A percentile compares a stretch with the other conserved stretches of the same genome.
phyloP scores from a whole-genome alignment of 2,888 invertebrate genomes.

The Aquatica leii region DNA sequence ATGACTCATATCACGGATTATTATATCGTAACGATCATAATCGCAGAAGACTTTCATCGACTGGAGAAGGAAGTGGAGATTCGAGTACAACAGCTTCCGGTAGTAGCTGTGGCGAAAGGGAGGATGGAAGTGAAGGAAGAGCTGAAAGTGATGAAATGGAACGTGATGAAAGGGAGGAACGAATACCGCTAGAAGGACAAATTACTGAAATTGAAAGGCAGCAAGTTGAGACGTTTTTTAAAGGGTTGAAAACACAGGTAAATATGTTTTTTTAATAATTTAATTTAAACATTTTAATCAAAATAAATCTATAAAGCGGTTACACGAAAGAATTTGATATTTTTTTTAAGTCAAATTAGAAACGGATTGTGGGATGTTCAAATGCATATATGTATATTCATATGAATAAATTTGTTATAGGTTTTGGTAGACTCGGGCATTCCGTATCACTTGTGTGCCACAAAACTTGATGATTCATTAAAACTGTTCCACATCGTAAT shows the following conservation, averaged over 20 bases:
- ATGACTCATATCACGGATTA: constrained; percentile 57
- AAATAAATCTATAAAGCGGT: too few species aligned
- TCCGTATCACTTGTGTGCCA: too few species aligned
- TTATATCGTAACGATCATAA: constrained; percentile 51
- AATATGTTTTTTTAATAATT: too few species aligned
- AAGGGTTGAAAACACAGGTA: constrained; percentile 79
- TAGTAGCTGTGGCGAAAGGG: constrained; percentile 61
- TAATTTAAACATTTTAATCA: too few species aligned
- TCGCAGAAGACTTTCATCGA: constrained; percentile 67
- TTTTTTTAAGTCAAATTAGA: too few species aligned
- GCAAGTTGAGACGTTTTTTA: constrained; percentile 77
- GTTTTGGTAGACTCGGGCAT: too few species aligned
- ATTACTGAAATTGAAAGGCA: constrained; percentile 71
- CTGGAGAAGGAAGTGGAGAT: constrained; percentile 65
- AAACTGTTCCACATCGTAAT: too few species aligned
- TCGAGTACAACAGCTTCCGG: constrained; percentile 63
- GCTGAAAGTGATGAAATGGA: constrained; percentile 62
- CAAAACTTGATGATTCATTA: too few species aligned
- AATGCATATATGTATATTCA: too few species aligned
- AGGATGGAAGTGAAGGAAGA: constrained; percentile 67
- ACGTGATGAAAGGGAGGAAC: constrained; percentile 55
- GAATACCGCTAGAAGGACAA: constrained; percentile 59
- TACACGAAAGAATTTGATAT: too few species aligned
- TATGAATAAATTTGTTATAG: too few species aligned
- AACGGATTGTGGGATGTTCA: too few species aligned